Evolutionary conservation across 2,888 invertebrate genomes (phyloP), one percentile per base, ranked within the genome.

Genomic region (Eugnorisma glareosa): DNA sequence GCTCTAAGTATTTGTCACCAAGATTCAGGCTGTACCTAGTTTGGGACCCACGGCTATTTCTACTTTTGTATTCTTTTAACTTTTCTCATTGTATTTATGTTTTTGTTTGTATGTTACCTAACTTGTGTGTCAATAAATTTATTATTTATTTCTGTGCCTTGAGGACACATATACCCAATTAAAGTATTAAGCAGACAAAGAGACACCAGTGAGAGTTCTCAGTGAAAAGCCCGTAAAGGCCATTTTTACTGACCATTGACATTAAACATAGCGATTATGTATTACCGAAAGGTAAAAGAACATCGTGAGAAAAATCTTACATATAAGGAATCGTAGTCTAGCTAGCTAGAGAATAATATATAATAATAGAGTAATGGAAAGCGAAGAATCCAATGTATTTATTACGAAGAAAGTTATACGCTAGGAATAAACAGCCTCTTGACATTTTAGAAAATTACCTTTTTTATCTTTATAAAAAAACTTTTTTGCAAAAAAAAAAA

Each of bases 281-380:
- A 48, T 64, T 45, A 63, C 59, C 77, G 51, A 76, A 73, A 74
- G 69, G 67, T 70, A 59, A 64, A 75, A 73, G 66, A 81, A 73
- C 67, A 51, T 70, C 79, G 81, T 87, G 82, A 77, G 84, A 86
- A 84, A 71, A 64, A 63, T 72, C 54, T 82, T 67, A 61, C 61
- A 37, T 74, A 70, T 35, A 67, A 59, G 77, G 48, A 70, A 81
- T 67, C 67, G 48, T 70, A 70, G 45, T 37, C 18, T 54, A 28
- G n/a, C n/a, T 24, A 8, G 18, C 40, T 40, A 67, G 24, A 67
- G 61, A 79, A 81, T n/a, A n/a, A n/a, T n/a, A n/a, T n/a, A n/a
- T n/a, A n/a, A n/a, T n/a, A n/a, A n/a, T 18, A 57, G 35, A 18
- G 59, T 81, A 64, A 75, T 68, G 63, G 75, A 68, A 81, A 81